These are phyloP conservation scores for Probosciger aterrimus DNA, from an alignment of 2,113 vertebrate species.

Conservation along the genomic window DNA sequence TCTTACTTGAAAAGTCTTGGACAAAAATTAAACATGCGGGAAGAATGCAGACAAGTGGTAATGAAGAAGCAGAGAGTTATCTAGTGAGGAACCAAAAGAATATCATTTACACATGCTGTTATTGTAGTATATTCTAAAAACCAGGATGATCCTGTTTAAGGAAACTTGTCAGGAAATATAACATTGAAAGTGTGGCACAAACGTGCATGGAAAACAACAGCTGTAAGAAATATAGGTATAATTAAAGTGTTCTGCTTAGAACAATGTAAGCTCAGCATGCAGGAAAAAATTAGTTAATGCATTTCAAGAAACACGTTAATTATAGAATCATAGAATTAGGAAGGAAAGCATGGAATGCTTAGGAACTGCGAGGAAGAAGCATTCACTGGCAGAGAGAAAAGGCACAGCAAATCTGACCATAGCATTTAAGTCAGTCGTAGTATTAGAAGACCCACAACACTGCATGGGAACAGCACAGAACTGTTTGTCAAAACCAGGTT, in stretches of 20 bases:
- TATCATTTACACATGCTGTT: not conserved
- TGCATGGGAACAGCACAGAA: not conserved
- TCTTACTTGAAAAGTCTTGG: slow-evolving; percentile 42
- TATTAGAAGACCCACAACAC: not conserved
- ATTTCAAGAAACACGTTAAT: not conserved
- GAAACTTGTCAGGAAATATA: not conserved
- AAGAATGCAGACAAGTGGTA: slow-evolving; percentile 13
- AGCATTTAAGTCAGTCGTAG: not conserved
- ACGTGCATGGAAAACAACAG: rapidly evolving
- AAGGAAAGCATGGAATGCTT: not conserved
- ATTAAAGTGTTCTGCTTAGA: not conserved
- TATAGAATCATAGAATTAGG: not conserved
- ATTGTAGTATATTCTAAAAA: not conserved
- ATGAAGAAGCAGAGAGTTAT: not conserved
- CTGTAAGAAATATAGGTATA: not conserved
- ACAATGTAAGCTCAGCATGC: not conserved
- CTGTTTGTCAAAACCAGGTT: not conserved
- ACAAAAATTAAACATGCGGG: slow-evolving; percentile 17
- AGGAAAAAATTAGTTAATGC: not conserved
- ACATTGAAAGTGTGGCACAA: rapidly evolving
- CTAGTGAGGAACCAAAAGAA: not conserved
- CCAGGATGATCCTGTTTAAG: not conserved
- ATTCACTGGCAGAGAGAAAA: not conserved
- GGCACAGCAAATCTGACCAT: not conserved
- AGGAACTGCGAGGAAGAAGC: not conserved